These are phyloP conservation scores for Cirrhinus mrigala DNA, from an alignment of 2,797 vertebrate species.

Conservation along the genomic window DNA sequence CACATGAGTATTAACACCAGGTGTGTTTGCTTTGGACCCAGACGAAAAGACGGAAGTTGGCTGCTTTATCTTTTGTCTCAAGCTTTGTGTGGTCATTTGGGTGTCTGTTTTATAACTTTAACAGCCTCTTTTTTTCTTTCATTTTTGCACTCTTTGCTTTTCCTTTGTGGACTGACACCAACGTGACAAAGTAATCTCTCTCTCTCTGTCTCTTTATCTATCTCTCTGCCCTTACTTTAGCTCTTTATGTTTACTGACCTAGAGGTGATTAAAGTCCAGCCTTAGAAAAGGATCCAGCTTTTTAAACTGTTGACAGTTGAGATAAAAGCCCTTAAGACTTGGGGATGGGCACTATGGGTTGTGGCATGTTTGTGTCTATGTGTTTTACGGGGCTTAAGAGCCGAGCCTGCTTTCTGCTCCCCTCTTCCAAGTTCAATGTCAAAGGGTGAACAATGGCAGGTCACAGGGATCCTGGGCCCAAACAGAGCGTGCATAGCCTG, in stretches of 20 bases:
- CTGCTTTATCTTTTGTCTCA: conserved; percentile 53
- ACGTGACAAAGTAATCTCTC: conserved; percentile 40
- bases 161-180: conserved; percentile 24
- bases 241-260: conserved; percentile 72
- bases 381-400: conserved; percentile 42
- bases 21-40: conserved; percentile 64
- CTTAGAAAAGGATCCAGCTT: conserved; percentile 79
- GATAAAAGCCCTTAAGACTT: conserved; percentile 71
- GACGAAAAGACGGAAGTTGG: conserved; percentile 61
- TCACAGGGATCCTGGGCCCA: conserved; percentile 74
- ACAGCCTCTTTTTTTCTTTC: conserved; percentile 34
- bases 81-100: conserved; percentile 65
- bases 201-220: conserved; percentile 42
- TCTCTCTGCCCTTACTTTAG: conserved; percentile 35
- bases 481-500: conserved; percentile 74
- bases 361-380: conserved; percentile 63
- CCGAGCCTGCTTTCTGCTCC: conserved; percentile 58
- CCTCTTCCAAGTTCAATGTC: conserved; percentile 80
- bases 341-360: conserved; percentile 53
- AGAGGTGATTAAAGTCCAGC: conserved; percentile 81
- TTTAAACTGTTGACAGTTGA: conserved; percentile 82
- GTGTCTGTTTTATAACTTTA: conserved; percentile 34
- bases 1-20: conserved; percentile 52
- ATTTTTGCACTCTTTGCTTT: conserved; percentile 36
- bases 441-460: conserved; percentile 74